phyloP scores from a whole-genome alignment of 2,113 vertebrate species.

The Daboia siamensis region DNA sequence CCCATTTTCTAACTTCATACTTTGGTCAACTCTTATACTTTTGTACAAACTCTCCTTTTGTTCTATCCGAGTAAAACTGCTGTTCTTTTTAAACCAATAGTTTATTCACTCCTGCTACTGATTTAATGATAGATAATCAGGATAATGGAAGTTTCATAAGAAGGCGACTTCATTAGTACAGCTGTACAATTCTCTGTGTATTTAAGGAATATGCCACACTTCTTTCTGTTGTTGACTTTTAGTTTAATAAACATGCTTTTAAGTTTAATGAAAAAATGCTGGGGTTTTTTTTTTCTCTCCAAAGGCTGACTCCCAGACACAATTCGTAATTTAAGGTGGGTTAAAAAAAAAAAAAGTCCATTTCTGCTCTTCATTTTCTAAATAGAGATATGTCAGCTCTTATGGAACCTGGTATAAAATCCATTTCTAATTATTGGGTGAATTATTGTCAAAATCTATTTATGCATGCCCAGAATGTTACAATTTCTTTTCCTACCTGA shows the following conservation, averaged over 20 bases:
- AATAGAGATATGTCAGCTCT: neutral
- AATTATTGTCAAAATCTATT: neutral
- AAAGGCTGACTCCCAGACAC: neutral
- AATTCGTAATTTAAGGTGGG: neutral
- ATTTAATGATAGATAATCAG: slow-evolving; percentile 63
- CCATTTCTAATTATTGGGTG: neutral
- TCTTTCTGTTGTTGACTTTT: slow-evolving; percentile 38
- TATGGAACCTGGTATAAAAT: neutral
- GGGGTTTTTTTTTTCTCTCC: neutral
- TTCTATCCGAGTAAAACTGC: slow-evolving; percentile 54
- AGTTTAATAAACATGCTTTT: slow-evolving; percentile 16
- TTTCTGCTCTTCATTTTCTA: neutral
- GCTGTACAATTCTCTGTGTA: slow-evolving; percentile 40
- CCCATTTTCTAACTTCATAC: neutral
- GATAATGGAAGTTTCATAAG: slow-evolving; percentile 51
- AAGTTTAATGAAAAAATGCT: neutral
- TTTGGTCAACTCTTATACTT: neutral
- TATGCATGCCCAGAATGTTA: neutral
- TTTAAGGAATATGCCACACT: slow-evolving; percentile 42
- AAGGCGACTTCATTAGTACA: slow-evolving; percentile 51
- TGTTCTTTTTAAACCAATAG: slow-evolving; percentile 43
- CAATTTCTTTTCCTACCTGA: neutral
- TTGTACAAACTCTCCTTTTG: neutral
- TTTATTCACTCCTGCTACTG: slow-evolving; percentile 47
- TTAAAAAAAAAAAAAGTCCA: neutral